phyloP scores from a whole-genome alignment of 2,797 vertebrate species.

The Chelon auratus region DNA sequence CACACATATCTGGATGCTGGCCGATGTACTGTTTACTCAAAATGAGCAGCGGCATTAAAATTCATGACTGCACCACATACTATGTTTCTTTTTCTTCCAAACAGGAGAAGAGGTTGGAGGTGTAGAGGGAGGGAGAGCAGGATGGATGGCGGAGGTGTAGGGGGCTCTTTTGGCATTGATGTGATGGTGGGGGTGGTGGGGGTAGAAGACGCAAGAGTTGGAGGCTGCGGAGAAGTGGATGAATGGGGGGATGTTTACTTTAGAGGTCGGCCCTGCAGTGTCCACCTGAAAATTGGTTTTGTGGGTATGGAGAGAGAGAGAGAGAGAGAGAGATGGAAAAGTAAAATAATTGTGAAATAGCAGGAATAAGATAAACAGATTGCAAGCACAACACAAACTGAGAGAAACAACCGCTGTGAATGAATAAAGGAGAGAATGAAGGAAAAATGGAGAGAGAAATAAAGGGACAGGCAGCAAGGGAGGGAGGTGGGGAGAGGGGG shows the following conservation, averaged over 20 bases:
- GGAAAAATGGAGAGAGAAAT: slow-evolving; percentile 1
- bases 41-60: slow-evolving; percentile 80
- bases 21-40: slow-evolving; percentile 66
- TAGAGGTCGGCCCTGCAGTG: slow-evolving; percentile 78
- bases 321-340: slow-evolving; percentile 1
- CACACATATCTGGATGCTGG: slow-evolving; percentile 64
- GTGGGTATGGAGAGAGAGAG: slow-evolving; percentile 32
- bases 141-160: slow-evolving; percentile 31
- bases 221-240: slow-evolving; percentile 48
- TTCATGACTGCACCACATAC: slow-evolving; percentile 76
- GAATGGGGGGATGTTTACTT: slow-evolving; percentile 77
- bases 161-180: slow-evolving; percentile 65
- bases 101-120: slow-evolving; percentile 53
- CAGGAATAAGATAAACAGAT: slow-evolving; percentile 47
- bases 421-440: slow-evolving; percentile 33
- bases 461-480: background rate
- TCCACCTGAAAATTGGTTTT: slow-evolving; percentile 86
- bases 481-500: background rate
- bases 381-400: slow-evolving; percentile 40
- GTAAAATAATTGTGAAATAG: slow-evolving; percentile 34
- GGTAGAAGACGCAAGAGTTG: slow-evolving; percentile 12
- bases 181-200: slow-evolving; percentile 50
- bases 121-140: slow-evolving; percentile 44
- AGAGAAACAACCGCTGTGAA: slow-evolving; percentile 42
- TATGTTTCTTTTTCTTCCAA: slow-evolving; percentile 36